Conservation (phyloP, 2,888 invertebrate genomes). For the Philhelius pedissequus region DNA sequence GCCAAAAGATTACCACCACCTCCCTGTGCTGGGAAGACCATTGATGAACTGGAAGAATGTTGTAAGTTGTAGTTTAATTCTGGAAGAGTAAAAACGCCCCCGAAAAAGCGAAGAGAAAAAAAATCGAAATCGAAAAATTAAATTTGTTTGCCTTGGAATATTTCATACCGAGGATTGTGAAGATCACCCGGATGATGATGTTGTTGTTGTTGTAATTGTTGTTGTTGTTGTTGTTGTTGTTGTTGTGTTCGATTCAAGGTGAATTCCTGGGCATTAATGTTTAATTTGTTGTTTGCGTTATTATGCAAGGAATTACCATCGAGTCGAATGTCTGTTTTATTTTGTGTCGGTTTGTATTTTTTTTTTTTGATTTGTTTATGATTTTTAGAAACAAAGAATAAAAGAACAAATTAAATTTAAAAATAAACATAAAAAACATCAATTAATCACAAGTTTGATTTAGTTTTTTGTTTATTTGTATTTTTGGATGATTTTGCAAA, state of each 20-base stretch:
- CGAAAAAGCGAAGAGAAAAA: slow-evolving; percentile 35
- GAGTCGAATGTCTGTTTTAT: slow-evolving; percentile 81
- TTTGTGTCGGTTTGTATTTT: slow-evolving; percentile 64
- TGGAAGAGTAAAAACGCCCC: slow-evolving; percentile 73
- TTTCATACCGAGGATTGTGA: slow-evolving; percentile 75
- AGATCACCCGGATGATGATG: slow-evolving; percentile 71
- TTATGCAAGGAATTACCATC: slow-evolving; percentile 80
- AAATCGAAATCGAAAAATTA: slow-evolving; percentile 69
- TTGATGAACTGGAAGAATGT: slow-evolving; percentile 79
- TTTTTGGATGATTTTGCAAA: not conserved
- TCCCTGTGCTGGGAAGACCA: slow-evolving; percentile 74
- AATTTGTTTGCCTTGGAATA: slow-evolving; percentile 70
- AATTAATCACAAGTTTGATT: not conserved
- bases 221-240: slow-evolving; percentile 45
- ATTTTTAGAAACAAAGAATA: slow-evolving; percentile 9
- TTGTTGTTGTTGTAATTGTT: slow-evolving; percentile 60
- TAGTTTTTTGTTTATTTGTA: not conserved
- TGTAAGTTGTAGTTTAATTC: slow-evolving; percentile 79
- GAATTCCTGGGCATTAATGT: slow-evolving; percentile 94
- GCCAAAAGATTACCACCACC: slow-evolving; percentile 74
- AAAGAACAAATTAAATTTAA: slow-evolving; percentile 1
- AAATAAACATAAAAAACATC: slow-evolving; percentile 31
- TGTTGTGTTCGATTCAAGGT: slow-evolving; percentile 82
- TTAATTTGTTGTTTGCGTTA: slow-evolving; percentile 82
- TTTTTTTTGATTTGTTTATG: not conserved